phyloP scores from a whole-genome alignment of 2,797 vertebrate species.

The Salmo trutta region DNA sequence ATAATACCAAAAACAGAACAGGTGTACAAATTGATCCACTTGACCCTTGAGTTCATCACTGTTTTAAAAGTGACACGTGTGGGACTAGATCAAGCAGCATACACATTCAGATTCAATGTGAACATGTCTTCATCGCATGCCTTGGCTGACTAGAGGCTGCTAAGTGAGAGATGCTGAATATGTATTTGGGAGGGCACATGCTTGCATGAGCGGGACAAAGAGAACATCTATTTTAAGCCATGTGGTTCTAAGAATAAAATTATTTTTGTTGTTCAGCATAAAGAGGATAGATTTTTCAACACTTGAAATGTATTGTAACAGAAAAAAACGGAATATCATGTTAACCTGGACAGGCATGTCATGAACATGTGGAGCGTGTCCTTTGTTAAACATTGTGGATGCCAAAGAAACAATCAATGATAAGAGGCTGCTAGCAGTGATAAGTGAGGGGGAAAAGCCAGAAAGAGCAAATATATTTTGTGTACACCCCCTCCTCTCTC shows the following conservation, averaged over 20 bases:
- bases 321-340: constrained; percentile 61
- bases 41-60: constrained; percentile 2
- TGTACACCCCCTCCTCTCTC: constrained; percentile 38
- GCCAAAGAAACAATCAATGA: constrained; percentile 49
- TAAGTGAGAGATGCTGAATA: constrained; percentile 36
- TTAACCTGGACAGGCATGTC: constrained; percentile 38
- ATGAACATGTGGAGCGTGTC: constrained; percentile 52
- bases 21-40: constrained; percentile 16
- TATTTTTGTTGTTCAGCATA: constrained; percentile 1
- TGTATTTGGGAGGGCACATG: constrained; percentile 25
- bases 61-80: neutral
- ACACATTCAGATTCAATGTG: constrained; percentile 24
- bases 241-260: constrained; percentile 19
- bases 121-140: constrained; percentile 61
- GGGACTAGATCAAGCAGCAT: neutral
- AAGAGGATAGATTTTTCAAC: neutral
- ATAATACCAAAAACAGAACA: constrained; percentile 35
- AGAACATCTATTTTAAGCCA: constrained; percentile 30
- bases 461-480: constrained; percentile 54
- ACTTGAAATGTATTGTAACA: constrained; percentile 40
- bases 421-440: constrained; percentile 58
- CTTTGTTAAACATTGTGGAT: constrained; percentile 48
- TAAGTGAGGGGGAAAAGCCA: constrained; percentile 40
- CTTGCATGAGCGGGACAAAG: constrained; percentile 40
- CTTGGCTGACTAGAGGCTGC: constrained; percentile 42